Percentiles rank a stretch among this genome's conserved stretches.
phyloP scores from a whole-genome alignment of 2,113 vertebrate genomes.

The Paracyprichromis sp. region DNA sequence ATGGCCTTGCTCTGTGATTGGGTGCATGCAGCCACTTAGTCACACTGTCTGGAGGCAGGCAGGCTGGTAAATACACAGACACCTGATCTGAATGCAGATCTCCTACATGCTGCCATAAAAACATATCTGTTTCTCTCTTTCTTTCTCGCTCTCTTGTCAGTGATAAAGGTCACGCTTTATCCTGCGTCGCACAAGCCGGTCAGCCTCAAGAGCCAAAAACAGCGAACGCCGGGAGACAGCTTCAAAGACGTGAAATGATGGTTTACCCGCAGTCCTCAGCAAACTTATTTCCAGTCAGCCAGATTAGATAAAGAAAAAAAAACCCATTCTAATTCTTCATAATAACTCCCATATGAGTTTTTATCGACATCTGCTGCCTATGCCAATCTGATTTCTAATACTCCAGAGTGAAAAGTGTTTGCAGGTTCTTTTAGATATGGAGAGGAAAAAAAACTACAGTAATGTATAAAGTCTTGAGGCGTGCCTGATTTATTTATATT shows the following conservation, averaged over 20 bases:
- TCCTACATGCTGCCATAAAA: not conserved
- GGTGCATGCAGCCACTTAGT: conserved; percentile 19
- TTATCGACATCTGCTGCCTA: not conserved
- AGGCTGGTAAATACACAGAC: conserved; percentile 1
- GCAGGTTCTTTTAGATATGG: not conserved
- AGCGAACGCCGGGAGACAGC: not conserved
- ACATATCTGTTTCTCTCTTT: not conserved
- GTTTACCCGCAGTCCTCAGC: not conserved
- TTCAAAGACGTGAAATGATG: not conserved
- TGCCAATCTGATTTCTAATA: not conserved
- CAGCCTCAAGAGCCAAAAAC: not conserved
- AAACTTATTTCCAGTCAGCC: not conserved
- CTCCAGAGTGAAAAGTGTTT: not conserved
- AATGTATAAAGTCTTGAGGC: not conserved
- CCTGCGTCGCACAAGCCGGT: not conserved
- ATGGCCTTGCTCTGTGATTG: not conserved
- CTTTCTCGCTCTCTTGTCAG: not conserved
- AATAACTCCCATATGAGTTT: not conserved
- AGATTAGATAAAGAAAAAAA: not conserved
- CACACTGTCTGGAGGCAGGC: conserved; percentile 11
- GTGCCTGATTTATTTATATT: not conserved
- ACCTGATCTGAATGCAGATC: conserved; percentile 1
- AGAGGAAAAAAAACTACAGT: not conserved
- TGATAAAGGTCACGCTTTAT: not conserved
- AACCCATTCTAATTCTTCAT: accelerated